These are phyloP conservation scores for Tolypeutes matacus DNA, from an alignment of 2,797 vertebrate species.

Conservation along the genomic window DNA sequence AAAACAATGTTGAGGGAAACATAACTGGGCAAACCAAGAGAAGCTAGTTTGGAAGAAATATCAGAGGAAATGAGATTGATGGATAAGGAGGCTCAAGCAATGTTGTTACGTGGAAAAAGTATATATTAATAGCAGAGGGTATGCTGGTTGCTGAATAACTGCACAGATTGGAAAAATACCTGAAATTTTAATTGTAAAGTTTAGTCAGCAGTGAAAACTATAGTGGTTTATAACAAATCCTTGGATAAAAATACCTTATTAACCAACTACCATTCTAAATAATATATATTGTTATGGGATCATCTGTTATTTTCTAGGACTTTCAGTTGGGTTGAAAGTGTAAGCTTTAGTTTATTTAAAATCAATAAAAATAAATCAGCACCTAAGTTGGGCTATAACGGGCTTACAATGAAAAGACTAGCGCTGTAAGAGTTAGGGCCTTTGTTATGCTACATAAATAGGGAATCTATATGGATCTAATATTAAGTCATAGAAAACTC, in stretches of 20 bases:
- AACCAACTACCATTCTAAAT: constrained; percentile 30
- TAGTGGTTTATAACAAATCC: constrained; percentile 8
- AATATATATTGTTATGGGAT: constrained; percentile 48
- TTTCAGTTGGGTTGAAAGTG: constrained; percentile 64
- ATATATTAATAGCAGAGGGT: background rate
- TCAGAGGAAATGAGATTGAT: background rate
- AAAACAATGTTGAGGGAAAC: background rate
- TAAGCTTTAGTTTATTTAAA: constrained; percentile 76
- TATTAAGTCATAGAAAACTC: constrained; percentile 8
- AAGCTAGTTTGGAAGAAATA: background rate
- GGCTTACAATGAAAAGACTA: constrained; percentile 43
- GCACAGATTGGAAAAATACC: background rate
- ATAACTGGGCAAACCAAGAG: background rate
- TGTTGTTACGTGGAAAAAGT: background rate
- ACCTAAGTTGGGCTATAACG: constrained; percentile 56
- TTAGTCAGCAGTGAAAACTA: background rate
- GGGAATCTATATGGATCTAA: background rate
- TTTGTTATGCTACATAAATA: constrained; percentile 26
- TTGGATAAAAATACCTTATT: constrained; percentile 56
- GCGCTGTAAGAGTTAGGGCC: background rate
- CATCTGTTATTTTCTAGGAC: constrained; percentile 62
- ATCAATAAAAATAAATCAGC: constrained; percentile 74
- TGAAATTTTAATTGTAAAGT: constrained; percentile 27
- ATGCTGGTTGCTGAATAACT: background rate
- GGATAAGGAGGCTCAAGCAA: background rate